Percentiles rank a stretch among this genome's conserved stretches.
Evolutionary conservation across 2,888 invertebrate species (phyloP).

Genomic region (Emesis russula): DNA sequence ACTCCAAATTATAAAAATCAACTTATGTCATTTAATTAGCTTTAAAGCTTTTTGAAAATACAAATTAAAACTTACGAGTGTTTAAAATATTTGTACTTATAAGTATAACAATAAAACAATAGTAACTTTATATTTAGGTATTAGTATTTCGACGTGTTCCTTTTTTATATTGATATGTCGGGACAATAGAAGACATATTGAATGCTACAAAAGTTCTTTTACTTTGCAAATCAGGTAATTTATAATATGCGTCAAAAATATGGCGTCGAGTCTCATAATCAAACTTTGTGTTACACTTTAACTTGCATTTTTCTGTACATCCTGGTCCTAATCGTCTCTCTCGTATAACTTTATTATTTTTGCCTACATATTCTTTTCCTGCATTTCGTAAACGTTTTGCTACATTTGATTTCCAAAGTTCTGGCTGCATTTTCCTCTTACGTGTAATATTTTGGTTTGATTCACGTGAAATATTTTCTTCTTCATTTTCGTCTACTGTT

Average conservation of each 20-base stretch:
- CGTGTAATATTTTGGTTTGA: slow-evolving; percentile 43
- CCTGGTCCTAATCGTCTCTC: slow-evolving; percentile 52
- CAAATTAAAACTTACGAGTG: too few relatives aligned
- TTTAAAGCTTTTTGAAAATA: too few relatives aligned
- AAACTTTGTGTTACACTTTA: slow-evolving; percentile 48
- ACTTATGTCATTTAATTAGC: slow-evolving; percentile 4
- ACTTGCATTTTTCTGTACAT: slow-evolving; percentile 54
- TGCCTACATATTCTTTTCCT: slow-evolving; percentile 49
- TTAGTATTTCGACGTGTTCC: slow-evolving; percentile 48
- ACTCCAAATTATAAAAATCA: background rate
- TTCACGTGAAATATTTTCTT: slow-evolving; percentile 43
- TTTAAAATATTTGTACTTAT: too few relatives aligned
- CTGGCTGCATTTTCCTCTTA: slow-evolving; percentile 14
- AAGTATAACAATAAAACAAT: too few relatives aligned
- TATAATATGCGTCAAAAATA: slow-evolving; percentile 51
- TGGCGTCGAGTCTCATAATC: slow-evolving; percentile 48
- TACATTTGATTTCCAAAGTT: slow-evolving; percentile 57
- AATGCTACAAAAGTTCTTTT: slow-evolving; percentile 57
- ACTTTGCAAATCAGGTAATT: slow-evolving; percentile 52
- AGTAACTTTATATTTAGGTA: too few relatives aligned
- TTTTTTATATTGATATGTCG: slow-evolving; percentile 60
- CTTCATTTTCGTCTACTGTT: slow-evolving; percentile 39
- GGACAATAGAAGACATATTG: slow-evolving; percentile 48
- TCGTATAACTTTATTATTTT: slow-evolving; percentile 52
- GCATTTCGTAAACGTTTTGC: slow-evolving; percentile 55